Evolutionary conservation across 2,113 vertebrate genomes (phyloP).

Genomic region (Mormyrus lacerda): DNA sequence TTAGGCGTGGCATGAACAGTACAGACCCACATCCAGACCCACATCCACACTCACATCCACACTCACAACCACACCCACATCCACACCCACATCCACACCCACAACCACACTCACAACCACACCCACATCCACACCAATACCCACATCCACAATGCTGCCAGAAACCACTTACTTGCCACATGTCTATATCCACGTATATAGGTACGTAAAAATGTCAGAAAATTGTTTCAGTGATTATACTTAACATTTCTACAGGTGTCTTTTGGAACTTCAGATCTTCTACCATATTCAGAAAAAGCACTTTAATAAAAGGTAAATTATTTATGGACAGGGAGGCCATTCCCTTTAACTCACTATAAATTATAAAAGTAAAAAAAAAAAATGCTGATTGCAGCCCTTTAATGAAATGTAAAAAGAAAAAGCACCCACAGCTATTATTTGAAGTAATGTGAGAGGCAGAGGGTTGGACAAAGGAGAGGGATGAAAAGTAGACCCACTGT

Average conservation of each 20-base stretch:
- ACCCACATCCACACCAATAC: not conserved
- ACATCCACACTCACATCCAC: no score
- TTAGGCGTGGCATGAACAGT: not conserved
- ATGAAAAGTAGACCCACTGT: not conserved
- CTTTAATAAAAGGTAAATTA: not conserved
- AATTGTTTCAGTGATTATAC: not conserved
- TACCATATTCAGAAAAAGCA: not conserved
- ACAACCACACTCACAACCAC: no score
- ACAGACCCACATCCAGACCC: not conserved
- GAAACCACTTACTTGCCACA: not conserved
- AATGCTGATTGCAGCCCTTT: not conserved
- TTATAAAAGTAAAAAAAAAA: not conserved
- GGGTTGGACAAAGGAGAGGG: not conserved
- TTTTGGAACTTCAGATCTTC: not conserved
- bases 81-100: not conserved
- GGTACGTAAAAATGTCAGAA: not conserved
- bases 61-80: no score
- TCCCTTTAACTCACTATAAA: not conserved
- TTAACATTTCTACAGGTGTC: not conserved
- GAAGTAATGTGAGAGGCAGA: not conserved
- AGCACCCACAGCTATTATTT: not conserved
- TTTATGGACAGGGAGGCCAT: not conserved
- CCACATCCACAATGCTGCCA: not conserved
- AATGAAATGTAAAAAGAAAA: not conserved
- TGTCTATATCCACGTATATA: not conserved